These are phyloP conservation scores for Choristoneura fumiferana DNA, from an alignment of 1,140 invertebrate genomes.

Conservation along the genomic window DNA sequence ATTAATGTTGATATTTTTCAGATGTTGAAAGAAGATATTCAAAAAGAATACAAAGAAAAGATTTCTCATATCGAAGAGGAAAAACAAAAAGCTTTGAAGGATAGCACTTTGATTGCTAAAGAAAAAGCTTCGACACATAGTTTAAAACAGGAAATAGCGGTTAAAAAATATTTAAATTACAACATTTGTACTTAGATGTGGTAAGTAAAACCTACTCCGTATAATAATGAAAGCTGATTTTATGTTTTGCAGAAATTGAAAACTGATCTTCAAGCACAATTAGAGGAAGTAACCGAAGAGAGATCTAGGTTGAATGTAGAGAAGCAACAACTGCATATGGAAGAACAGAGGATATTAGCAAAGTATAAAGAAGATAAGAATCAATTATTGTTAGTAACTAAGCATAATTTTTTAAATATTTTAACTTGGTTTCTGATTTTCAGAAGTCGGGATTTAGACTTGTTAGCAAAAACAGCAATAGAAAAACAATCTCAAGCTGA, in stretches of 20 bases:
- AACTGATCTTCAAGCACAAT: conserved; percentile 61
- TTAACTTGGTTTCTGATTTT: conserved; percentile 17
- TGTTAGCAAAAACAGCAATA: conserved; percentile 65
- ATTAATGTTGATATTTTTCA: conserved; percentile 25
- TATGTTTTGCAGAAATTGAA: conserved; percentile 62
- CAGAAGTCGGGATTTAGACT: conserved; percentile 69
- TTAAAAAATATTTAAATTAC: conserved; percentile 24
- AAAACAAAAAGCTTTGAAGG: conserved; percentile 52
- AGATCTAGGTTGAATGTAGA: conserved; percentile 58
- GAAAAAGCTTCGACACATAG: conserved; percentile 62
- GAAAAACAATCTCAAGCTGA: conserved; percentile 71
- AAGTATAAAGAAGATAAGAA: conserved; percentile 44
- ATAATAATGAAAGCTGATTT: conserved; percentile 20
- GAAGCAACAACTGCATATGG: conserved; percentile 67
- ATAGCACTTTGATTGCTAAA: conserved; percentile 52
- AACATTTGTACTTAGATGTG: not conserved
- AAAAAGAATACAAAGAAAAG: conserved; percentile 67
- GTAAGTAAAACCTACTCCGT: conserved; percentile 1
- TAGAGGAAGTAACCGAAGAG: conserved; percentile 64
- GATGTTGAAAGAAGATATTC: conserved; percentile 62
- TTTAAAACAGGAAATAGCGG: conserved; percentile 65
- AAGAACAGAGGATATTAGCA: conserved; percentile 62
- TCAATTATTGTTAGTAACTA: not conserved
- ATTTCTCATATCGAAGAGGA: conserved; percentile 65
- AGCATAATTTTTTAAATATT: not conserved